These are phyloP conservation scores for Drosophila mayaguana DNA, from an alignment of 2,888 invertebrate genomes.

Conservation along the genomic window DNA sequence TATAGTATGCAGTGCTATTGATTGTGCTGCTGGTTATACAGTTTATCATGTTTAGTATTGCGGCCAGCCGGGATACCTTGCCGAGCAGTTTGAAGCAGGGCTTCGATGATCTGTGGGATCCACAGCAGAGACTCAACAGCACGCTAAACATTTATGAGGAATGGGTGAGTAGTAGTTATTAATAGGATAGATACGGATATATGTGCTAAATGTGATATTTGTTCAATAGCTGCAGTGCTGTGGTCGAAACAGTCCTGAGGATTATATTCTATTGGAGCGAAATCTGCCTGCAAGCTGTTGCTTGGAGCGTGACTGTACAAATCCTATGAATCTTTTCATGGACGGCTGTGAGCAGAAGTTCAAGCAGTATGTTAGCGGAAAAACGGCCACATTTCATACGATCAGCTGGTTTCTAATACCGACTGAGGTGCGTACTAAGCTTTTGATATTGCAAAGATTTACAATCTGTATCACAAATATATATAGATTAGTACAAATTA, in stretches of 20 bases:
- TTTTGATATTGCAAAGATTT: no score
- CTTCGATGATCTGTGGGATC: conserved; percentile 80
- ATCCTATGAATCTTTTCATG: conserved; percentile 69
- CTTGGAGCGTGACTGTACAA: conserved; percentile 68
- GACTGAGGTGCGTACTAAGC: conserved; percentile 61
- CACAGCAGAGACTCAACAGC: conserved; percentile 50
- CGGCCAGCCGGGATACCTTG: conserved; percentile 61
- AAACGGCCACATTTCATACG: conserved; percentile 73
- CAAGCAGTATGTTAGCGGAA: conserved; percentile 67
- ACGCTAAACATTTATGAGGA: conserved; percentile 72
- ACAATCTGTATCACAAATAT: no score
- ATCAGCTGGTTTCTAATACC: conserved; percentile 79
- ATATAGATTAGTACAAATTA: no score
- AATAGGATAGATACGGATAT: neutral
- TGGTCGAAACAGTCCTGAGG: conserved; percentile 77
- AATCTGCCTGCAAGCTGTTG: conserved; percentile 76
- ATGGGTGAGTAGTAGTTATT: conserved; percentile 66
- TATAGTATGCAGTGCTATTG: conserved; percentile 78
- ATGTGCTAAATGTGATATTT: neutral
- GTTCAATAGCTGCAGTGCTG: conserved; percentile 75
- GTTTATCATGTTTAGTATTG: conserved; percentile 75
- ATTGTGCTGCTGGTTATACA: conserved; percentile 75
- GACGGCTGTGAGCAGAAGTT: conserved; percentile 76
- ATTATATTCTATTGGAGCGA: conserved; percentile 74
- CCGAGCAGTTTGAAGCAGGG: conserved; percentile 68